phyloP scores from a whole-genome alignment of 2,113 vertebrate species.

The Cyanoramphus novaezelandiae region DNA sequence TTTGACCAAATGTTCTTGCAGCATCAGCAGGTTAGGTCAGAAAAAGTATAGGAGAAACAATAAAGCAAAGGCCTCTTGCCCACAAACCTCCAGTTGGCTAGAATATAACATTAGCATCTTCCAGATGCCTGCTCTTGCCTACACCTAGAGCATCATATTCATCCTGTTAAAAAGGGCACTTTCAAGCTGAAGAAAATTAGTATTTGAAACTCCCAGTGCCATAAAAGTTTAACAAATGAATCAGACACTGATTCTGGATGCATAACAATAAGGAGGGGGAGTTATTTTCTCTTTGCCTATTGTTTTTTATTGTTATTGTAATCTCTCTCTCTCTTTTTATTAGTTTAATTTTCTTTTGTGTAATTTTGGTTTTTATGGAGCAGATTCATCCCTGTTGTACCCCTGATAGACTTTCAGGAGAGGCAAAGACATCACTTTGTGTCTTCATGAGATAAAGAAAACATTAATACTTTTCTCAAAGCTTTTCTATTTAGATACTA shows the following conservation, averaged over 20 bases:
- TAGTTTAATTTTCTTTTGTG: slow-evolving; percentile 72
- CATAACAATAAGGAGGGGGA: slow-evolving; percentile 46
- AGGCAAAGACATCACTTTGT: slow-evolving; percentile 2
- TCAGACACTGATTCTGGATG: slow-evolving; percentile 36
- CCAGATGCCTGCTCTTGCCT: background rate
- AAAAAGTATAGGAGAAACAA: background rate
- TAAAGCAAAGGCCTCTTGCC: background rate
- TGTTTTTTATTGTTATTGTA: slow-evolving; percentile 68
- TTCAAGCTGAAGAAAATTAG: slow-evolving; percentile 37
- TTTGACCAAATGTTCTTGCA: background rate
- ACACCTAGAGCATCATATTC: background rate
- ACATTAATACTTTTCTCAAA: slow-evolving; percentile 6
- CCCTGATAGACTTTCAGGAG: slow-evolving; percentile 4
- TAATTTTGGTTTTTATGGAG: slow-evolving; percentile 65
- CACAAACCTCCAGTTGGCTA: background rate
- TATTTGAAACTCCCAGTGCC: background rate
- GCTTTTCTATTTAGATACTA: background rate
- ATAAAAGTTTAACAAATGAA: slow-evolving; percentile 63
- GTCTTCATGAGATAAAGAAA: slow-evolving; percentile 22
- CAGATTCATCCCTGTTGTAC: slow-evolving; percentile 35
- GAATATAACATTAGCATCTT: background rate
- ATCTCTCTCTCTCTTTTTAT: slow-evolving; percentile 67
- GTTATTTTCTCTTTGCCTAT: slow-evolving; percentile 48
- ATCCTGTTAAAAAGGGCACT: background rate
- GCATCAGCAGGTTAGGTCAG: background rate